These are phyloP conservation scores for Cephus cinctus DNA, from an alignment of 1,140 invertebrate species.

Conservation along the genomic window DNA sequence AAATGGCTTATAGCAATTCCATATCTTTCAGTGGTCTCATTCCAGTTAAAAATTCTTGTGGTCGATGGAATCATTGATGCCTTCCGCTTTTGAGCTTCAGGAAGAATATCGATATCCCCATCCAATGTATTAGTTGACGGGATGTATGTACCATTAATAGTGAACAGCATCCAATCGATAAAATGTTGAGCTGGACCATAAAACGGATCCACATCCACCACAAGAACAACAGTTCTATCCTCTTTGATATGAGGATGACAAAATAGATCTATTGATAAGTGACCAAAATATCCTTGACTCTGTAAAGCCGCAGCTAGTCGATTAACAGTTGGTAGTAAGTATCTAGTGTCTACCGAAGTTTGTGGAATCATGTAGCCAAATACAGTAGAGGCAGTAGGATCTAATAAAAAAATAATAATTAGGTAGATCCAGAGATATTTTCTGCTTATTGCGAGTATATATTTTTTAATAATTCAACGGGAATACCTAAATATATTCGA, in stretches of 20 bases:
- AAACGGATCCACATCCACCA: conserved; percentile 15
- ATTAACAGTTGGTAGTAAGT: conserved; percentile 10
- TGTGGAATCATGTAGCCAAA: conserved; percentile 21
- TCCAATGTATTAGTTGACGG: background rate
- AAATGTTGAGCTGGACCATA: conserved; percentile 18
- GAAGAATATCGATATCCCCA: background rate
- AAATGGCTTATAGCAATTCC: conserved; percentile 15
- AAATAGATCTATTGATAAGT: conserved; percentile 19
- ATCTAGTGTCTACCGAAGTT: conserved; percentile 8
- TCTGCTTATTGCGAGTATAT: background rate
- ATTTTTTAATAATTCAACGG: background rate
- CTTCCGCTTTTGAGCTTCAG: conserved; percentile 8
- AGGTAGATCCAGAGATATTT: background rate
- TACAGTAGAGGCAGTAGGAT: background rate
- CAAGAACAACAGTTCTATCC: conserved; percentile 1
- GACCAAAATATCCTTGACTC: conserved; percentile 22
- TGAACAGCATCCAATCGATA: conserved; percentile 24
- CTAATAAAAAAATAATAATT: conserved; percentile 8
- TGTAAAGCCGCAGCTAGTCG: conserved; percentile 15
- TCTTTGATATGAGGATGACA: conserved; percentile 10
- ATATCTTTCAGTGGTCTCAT: conserved; percentile 19
- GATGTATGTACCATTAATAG: conserved; percentile 15
- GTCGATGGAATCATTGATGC: background rate
- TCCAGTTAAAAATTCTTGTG: conserved; percentile 11
- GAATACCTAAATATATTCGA: conserved; percentile 18